phyloP scores from a whole-genome alignment of 2,113 vertebrate species.

The Xiphophorus couchianus region DNA sequence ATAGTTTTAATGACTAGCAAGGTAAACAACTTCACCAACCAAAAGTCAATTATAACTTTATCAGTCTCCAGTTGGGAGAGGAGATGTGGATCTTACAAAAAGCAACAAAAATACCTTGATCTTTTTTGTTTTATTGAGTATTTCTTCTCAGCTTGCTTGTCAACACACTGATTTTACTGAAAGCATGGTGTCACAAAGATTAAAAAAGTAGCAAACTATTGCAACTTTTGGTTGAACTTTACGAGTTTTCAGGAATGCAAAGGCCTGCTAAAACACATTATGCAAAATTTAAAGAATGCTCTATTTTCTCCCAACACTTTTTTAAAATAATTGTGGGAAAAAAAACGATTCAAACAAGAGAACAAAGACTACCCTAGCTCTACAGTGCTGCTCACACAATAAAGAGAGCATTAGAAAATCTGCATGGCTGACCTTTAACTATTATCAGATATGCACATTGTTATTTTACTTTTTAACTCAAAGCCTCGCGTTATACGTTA shows the following conservation, averaged over 20 bases:
- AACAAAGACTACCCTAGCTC: constrained; percentile 19
- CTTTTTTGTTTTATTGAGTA: constrained; percentile 64
- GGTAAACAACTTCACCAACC: constrained; percentile 75
- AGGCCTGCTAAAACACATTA: constrained; percentile 24
- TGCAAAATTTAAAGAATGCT: background rate
- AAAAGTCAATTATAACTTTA: constrained; percentile 82
- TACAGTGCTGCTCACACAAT: background rate
- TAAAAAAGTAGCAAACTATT: constrained; percentile 49
- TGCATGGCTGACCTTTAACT: background rate
- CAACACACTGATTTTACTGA: constrained; percentile 73
- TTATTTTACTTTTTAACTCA: constrained; percentile 21
- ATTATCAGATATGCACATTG: background rate
- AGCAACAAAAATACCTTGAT: constrained; percentile 77
- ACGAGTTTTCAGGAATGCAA: constrained; percentile 33
- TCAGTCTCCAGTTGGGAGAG: constrained; percentile 64
- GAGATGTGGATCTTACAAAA: constrained; percentile 48
- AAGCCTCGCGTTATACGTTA: background rate
- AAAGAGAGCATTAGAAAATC: background rate
- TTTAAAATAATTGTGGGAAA: constrained; percentile 3
- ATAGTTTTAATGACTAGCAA: constrained; percentile 80
- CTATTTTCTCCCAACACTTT: constrained; percentile 2
- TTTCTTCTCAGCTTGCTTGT: constrained; percentile 70
- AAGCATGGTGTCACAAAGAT: constrained; percentile 51
- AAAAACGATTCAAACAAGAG: constrained; percentile 20
- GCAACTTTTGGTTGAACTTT: constrained; percentile 52